Percentiles rank a stretch among this genome's conserved stretches.
phyloP scores from a whole-genome alignment of 2,797 vertebrate species.

The Lagorchestes hirsutus region DNA sequence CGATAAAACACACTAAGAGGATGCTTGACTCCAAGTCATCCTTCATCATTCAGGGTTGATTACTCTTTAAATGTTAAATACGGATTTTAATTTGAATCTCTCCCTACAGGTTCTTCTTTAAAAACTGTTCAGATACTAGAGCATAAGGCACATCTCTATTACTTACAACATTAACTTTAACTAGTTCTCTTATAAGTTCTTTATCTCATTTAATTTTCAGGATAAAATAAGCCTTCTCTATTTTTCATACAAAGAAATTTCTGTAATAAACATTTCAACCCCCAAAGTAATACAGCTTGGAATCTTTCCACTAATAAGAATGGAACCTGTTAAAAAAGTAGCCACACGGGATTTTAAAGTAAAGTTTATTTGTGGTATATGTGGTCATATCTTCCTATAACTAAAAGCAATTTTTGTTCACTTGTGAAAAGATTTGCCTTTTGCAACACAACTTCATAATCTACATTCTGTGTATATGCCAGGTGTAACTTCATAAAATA shows the following conservation, averaged over 20 bases:
- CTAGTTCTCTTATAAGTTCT: constrained; percentile 46
- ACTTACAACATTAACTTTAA: constrained; percentile 35
- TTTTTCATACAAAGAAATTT: constrained; percentile 60
- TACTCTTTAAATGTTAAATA: constrained; percentile 56
- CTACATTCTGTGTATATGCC: not conserved
- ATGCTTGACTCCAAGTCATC: not conserved
- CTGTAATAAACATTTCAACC: constrained; percentile 56
- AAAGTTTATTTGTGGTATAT: constrained; percentile 43
- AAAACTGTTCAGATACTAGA: not conserved
- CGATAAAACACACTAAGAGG: constrained; percentile 13
- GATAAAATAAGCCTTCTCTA: constrained; percentile 37
- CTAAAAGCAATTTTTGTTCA: constrained; percentile 35
- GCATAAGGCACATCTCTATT: constrained; percentile 39
- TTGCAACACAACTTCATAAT: constrained; percentile 21
- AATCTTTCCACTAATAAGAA: constrained; percentile 35
- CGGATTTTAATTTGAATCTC: constrained; percentile 19
- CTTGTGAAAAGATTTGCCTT: constrained; percentile 51
- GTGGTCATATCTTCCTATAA: constrained; percentile 38
- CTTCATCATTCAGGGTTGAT: constrained; percentile 12
- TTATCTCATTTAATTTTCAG: constrained; percentile 36
- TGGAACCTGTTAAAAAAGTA: constrained; percentile 25
- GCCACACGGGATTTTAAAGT: constrained; percentile 5
- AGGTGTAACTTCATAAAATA: constrained; percentile 26
- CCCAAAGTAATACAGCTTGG: constrained; percentile 56
- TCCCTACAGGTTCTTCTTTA: constrained; percentile 40